Evolutionary conservation across 2,113 vertebrate genomes (phyloP).

Genomic region (Prunella fulvescens): DNA sequence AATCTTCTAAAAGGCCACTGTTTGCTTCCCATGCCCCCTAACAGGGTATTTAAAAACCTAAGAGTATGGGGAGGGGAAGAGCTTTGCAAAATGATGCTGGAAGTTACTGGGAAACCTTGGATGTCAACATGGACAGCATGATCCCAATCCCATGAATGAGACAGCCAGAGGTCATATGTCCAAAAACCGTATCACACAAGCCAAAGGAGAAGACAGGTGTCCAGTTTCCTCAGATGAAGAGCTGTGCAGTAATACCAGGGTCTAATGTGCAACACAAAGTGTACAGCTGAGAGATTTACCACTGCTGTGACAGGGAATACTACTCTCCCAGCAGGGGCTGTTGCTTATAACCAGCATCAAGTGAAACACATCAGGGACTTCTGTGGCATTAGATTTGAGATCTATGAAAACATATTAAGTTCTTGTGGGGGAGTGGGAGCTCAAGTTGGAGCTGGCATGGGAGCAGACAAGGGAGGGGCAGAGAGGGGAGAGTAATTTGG

Average conservation of each 20-base stretch:
- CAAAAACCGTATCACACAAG: not conserved
- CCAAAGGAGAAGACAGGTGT: not conserved
- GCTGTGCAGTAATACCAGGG: not conserved
- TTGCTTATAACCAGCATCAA: not conserved
- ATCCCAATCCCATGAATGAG: slow-evolving; percentile 25
- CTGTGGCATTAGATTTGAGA: not conserved
- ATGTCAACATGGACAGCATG: not conserved
- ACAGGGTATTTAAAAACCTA: slow-evolving; percentile 6
- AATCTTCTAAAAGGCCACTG: not conserved
- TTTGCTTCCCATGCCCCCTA: not conserved
- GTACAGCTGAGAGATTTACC: not conserved
- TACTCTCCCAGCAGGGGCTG: not conserved
- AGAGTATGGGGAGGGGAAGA: not conserved
- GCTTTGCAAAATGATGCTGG: not conserved
- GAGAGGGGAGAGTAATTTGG: not conserved
- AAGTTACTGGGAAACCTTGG: not conserved
- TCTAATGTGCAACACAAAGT: not conserved
- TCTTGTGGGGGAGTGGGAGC: not conserved
- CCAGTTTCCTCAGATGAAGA: not conserved
- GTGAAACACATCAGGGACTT: not conserved
- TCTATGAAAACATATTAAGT: not conserved
- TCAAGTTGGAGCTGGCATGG: not conserved
- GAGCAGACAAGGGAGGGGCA: not conserved
- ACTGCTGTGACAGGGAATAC: not conserved
- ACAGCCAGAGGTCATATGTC: not conserved